Evolutionary conservation across 2,797 vertebrate species (phyloP).

Genomic region (Lerista edwardsae): DNA sequence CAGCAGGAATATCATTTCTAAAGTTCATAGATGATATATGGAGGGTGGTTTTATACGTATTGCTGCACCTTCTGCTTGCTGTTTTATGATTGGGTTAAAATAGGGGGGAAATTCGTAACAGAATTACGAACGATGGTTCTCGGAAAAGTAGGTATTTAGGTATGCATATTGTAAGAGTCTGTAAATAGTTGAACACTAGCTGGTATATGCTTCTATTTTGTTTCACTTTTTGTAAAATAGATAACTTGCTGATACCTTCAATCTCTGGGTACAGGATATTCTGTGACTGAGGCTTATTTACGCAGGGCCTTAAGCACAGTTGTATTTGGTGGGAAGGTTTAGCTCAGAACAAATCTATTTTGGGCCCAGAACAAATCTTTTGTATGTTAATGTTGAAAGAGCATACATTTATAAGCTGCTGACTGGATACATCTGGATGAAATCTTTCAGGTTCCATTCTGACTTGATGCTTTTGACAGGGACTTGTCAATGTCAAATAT

Average conservation of each 20-base stretch:
- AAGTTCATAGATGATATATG: background rate
- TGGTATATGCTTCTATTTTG: background rate
- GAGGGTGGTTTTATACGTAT: background rate
- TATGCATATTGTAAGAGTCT: background rate
- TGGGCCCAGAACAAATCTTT: background rate
- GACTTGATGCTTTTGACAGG: constrained; percentile 35
- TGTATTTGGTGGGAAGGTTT: background rate
- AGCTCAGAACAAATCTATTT: no score
- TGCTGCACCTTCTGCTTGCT: background rate
- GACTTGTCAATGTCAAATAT: constrained; percentile 37
- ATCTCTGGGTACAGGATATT: background rate
- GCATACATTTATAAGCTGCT: background rate
- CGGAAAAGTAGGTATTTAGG: no score
- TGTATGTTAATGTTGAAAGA: background rate
- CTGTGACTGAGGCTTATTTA: background rate
- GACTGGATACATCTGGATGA: constrained; percentile 5
- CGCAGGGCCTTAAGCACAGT: background rate
- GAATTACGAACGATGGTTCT: background rate
- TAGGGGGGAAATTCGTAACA: no score
- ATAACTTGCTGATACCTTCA: background rate
- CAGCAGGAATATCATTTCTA: background rate
- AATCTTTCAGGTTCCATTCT: constrained; percentile 38
- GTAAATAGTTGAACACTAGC: background rate
- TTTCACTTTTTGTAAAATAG: background rate
- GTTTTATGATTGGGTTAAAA: background rate